phyloP scores from a whole-genome alignment of 92 coral and sea anemone species.

The Anthopleura xanthogrammica region DNA sequence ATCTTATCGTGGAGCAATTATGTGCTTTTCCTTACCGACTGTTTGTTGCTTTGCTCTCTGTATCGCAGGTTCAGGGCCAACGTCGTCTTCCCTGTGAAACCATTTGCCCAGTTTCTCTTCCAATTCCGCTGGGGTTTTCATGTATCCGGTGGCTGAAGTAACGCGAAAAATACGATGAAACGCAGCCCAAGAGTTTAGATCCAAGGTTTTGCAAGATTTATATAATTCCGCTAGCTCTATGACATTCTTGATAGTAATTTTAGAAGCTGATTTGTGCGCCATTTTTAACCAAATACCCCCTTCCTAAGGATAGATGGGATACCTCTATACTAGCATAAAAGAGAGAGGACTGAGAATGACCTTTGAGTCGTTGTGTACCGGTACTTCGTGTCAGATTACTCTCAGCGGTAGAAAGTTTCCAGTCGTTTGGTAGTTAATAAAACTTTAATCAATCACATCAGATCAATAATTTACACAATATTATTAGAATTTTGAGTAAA shows the following conservation, averaged over 20 bases:
- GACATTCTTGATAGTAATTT: slow-evolving; percentile 39
- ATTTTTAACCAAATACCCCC: background rate
- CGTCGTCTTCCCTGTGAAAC: slow-evolving; percentile 52
- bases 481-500: too few relatives aligned
- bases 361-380: too few relatives aligned
- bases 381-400: too few relatives aligned
- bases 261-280: slow-evolving; percentile 18
- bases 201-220: slow-evolving; percentile 40
- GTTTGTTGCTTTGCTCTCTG: slow-evolving; percentile 68
- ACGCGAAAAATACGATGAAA: slow-evolving; percentile 66
- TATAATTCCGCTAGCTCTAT: slow-evolving; percentile 61
- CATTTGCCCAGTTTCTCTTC: slow-evolving; percentile 56
- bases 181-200: slow-evolving; percentile 50
- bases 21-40: slow-evolving; percentile 40
- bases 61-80: slow-evolving; percentile 43
- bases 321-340: too few relatives aligned
- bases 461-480: too few relatives aligned
- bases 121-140: slow-evolving; percentile 58
- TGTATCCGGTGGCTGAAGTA: slow-evolving; percentile 47
- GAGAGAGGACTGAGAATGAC: too few relatives aligned
- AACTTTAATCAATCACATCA: too few relatives aligned
- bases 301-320: too few relatives aligned
- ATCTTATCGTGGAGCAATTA: background rate
- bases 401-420: too few relatives aligned
- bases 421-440: too few relatives aligned